Conservation (phyloP, 2,797 vertebrate genomes). For the Meda fulgida region DNA sequence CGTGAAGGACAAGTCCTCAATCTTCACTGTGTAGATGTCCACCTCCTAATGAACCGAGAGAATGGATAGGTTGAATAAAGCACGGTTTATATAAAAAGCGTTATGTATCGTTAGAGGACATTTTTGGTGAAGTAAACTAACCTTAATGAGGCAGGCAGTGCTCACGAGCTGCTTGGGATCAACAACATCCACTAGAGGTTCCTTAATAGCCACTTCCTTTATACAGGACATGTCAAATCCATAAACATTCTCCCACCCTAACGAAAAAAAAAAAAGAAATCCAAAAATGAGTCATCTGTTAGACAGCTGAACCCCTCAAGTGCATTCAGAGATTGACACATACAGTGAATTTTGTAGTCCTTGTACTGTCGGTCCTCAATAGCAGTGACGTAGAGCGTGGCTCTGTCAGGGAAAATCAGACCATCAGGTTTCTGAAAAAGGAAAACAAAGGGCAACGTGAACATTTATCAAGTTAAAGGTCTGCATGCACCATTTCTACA, state of each 20-base stretch:
- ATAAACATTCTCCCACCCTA: slow-evolving; percentile 97
- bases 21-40: slow-evolving; percentile 94
- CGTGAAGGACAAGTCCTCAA: slow-evolving; percentile 92
- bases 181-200: slow-evolving; percentile 91
- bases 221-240: slow-evolving; percentile 97
- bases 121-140: slow-evolving; percentile 55
- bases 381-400: slow-evolving; percentile 90
- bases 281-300: background rate
- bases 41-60: slow-evolving; percentile 81
- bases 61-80: background rate
- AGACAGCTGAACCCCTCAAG: background rate
- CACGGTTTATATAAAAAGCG: too few species aligned
- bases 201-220: slow-evolving; percentile 94
- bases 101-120: background rate
- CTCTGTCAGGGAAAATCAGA: slow-evolving; percentile 92
- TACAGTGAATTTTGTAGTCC: slow-evolving; percentile 97
- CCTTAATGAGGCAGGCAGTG: slow-evolving; percentile 93
- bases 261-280: background rate
- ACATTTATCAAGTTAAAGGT: background rate
- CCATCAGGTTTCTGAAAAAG: slow-evolving; percentile 85
- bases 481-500: background rate
- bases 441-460: background rate
- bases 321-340: slow-evolving; percentile 33
- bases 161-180: slow-evolving; percentile 93
- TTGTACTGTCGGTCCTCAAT: slow-evolving; percentile 95